phyloP scores from a whole-genome alignment of 2,113 vertebrate genomes.

The Pleuronectes platessa region DNA sequence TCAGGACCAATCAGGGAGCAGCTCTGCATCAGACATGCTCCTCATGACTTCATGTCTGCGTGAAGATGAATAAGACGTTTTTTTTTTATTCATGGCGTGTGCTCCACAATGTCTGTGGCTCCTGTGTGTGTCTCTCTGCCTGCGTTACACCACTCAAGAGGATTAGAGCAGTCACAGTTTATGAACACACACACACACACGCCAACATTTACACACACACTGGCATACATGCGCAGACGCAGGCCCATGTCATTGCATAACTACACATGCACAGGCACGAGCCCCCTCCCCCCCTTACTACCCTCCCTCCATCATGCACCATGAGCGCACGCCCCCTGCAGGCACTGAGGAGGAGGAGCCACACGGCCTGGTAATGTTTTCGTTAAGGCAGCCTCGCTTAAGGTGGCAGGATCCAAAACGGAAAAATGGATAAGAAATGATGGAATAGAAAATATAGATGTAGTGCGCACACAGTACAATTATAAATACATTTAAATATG shows the following conservation, averaged over 20 bases:
- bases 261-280: conserved; percentile 84
- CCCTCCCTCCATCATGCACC: conserved; percentile 67
- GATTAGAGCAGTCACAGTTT: conserved; percentile 69
- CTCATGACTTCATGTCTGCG: not conserved
- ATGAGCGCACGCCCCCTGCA: conserved; percentile 78
- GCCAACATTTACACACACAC: conserved; percentile 25
- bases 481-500: no score
- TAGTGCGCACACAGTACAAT: no score
- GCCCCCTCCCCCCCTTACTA: conserved; percentile 29
- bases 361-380: conserved; percentile 10
- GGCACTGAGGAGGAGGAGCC: conserved; percentile 69
- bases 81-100: not conserved
- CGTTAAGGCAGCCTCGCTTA: conserved; percentile 59
- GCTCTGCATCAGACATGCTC: conserved; percentile 31
- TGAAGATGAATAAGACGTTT: conserved; percentile 2
- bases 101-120: not conserved
- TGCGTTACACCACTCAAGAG: conserved; percentile 71
- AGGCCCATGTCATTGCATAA: conserved; percentile 81
- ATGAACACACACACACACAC: conserved; percentile 11
- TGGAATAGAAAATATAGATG: not conserved
- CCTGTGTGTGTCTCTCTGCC: conserved; percentile 50
- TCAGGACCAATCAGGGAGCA: conserved; percentile 44
- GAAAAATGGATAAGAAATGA: not conserved
- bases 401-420: not conserved
- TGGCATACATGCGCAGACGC: conserved; percentile 32